Base-by-base conservation (phyloP, 2,888 invertebrate species). In the Drosophila cognata region DNA sequence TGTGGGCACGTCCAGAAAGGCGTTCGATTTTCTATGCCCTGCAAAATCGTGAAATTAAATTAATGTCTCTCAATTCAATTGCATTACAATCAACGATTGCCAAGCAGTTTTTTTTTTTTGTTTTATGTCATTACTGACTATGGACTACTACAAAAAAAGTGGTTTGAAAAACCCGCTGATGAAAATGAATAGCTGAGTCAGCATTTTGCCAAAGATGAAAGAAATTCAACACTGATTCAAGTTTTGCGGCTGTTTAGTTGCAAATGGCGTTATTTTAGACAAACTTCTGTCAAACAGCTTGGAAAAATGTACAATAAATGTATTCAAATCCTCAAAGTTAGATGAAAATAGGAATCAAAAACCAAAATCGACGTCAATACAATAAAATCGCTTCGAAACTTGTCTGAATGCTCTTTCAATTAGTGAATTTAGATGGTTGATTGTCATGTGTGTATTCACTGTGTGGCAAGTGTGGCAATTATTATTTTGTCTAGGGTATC, bases 1-100 rank as follows among this genome's bases (percentile, higher is more conserved):
- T 76, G 92, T 90, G 48, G 96, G 96, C 55, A 96, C 96, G 91
- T 96, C 96, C 78, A 96, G 93, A 91, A 95, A 96, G 74, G 95
- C 95, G 80, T 95, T 94, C 52, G 95, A 95, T 92, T 95, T 95
- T 82, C 95, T 94, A 71, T 94, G 94, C 87, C 94, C 95, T 92
- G 94, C 51, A 55, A 69, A 71, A 57, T 43, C 38, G 46, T 56
- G 41, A 56, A 41, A 72, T 68, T 57, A 48, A 70, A 63, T 71
- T 52, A 66, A 62, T 64, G 38, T 46, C 41, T 29, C 31, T 28
- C 13, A 36, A 53, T 62, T 56, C 59, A 66, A 74, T 61, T 77
- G 73, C 58, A 72, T 77, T 70, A 62, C 62, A 71, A 66, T 50
- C 61, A 53, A 43, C 38, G 48, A 61, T 38, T 59, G 35, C 56